Conservation (phyloP, 2,888 invertebrate species). For the Quadriops clusia region DNA sequence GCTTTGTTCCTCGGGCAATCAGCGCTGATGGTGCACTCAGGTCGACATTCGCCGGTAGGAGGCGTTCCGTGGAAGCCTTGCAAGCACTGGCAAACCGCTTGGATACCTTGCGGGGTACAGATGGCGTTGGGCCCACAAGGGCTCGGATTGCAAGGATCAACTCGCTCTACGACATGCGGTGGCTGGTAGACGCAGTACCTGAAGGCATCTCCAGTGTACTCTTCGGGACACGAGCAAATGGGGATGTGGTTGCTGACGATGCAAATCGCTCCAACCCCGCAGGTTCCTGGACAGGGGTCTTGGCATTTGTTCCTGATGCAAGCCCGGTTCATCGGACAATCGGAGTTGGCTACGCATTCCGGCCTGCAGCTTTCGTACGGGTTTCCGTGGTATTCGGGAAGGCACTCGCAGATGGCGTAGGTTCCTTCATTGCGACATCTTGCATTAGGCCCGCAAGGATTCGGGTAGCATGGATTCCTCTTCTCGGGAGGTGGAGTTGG, state of each 20-base stretch:
- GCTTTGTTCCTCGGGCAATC: conserved; percentile 65
- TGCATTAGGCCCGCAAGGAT: conserved; percentile 56
- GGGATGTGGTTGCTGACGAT: conserved; percentile 53
- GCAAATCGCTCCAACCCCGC: conserved; percentile 45
- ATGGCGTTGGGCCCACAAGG: conserved; percentile 72
- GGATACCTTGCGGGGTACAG: conserved; percentile 45
- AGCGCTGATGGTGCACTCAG: conserved; percentile 72
- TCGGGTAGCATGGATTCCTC: conserved; percentile 58
- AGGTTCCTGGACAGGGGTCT: conserved; percentile 62
- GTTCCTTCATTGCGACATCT: conserved; percentile 47
- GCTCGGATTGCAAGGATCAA: conserved; percentile 41
- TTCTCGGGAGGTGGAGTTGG: conserved; percentile 29
- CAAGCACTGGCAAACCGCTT: conserved; percentile 61
- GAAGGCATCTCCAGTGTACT: conserved; percentile 59
- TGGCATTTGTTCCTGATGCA: conserved; percentile 63
- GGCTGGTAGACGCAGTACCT: conserved; percentile 40
- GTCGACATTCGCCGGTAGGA: conserved; percentile 57
- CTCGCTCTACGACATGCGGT: conserved; percentile 14
- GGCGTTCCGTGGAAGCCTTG: conserved; percentile 65
- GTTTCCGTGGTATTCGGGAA: conserved; percentile 61
- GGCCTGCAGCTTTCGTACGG: conserved; percentile 66
- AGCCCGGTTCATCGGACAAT: conserved; percentile 55
- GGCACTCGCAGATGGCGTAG: conserved; percentile 61
- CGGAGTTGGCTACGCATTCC: conserved; percentile 65
- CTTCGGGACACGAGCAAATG: conserved; percentile 52